phyloP scores from a whole-genome alignment of 2,888 invertebrate species.

The Nycteola revayana region DNA sequence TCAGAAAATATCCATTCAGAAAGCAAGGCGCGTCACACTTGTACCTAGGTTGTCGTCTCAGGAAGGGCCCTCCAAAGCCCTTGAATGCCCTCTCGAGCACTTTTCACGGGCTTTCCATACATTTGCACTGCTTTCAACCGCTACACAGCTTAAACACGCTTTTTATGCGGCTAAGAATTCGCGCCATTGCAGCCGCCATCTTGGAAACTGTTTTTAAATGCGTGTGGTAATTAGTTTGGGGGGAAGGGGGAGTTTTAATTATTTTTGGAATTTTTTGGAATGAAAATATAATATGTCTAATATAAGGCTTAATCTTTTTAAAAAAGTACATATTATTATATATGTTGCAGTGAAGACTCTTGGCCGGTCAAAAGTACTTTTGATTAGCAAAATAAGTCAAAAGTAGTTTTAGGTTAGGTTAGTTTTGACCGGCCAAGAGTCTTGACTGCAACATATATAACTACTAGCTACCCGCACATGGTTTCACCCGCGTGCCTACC shows the following conservation, averaged over 20 bases:
- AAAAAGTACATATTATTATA: too few species aligned
- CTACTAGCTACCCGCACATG: too few species aligned
- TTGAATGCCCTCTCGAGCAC: constrained; percentile 28
- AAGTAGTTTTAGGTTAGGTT: too few species aligned
- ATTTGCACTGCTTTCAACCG: constrained; percentile 37
- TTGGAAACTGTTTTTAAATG: constrained; percentile 21
- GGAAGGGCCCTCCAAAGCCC: constrained; percentile 23
- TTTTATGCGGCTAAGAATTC: constrained; percentile 26
- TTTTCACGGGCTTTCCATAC: constrained; percentile 27
- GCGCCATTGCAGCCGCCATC: constrained; percentile 24
- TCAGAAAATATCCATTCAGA: constrained; percentile 21
- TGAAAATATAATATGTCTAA: too few species aligned
- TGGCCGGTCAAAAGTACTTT: too few species aligned
- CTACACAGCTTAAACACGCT: constrained; percentile 30
- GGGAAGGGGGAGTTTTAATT: not conserved
- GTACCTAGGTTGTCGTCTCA: constrained; percentile 28
- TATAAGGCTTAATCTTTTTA: too few species aligned
- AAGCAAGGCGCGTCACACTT: constrained; percentile 21
- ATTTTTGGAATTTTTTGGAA: too few species aligned
- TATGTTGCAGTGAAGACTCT: too few species aligned
- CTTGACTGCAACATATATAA: too few species aligned
- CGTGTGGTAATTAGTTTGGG: constrained; percentile 7
- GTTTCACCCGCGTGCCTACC: too few species aligned
- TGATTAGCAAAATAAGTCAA: too few species aligned
- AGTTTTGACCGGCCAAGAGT: too few species aligned